These are phyloP conservation scores for Sminthopsis crassicaudata DNA, from an alignment of 2,113 vertebrate species.

Conservation along the genomic window DNA sequence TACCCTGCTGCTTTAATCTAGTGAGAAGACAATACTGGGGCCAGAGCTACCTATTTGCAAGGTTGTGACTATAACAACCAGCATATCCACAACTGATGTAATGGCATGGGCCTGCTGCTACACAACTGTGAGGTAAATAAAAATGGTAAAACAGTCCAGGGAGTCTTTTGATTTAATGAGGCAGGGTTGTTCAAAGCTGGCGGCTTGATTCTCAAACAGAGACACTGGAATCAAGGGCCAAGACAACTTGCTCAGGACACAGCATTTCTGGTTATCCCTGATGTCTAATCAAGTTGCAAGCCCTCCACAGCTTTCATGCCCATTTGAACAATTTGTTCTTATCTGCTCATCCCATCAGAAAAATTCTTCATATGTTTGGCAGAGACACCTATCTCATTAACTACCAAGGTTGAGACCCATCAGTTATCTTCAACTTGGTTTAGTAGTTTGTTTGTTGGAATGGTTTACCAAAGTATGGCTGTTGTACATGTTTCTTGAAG, in stretches of 20 bases:
- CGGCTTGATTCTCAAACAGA: neutral
- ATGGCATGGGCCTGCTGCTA: neutral
- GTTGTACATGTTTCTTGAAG: neutral
- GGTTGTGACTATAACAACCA: neutral
- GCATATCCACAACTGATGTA: neutral
- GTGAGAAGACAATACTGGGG: too few relatives aligned
- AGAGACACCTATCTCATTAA: too few relatives aligned
- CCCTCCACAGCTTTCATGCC: neutral
- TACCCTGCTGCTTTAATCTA: too few relatives aligned
- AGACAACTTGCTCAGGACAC: neutral
- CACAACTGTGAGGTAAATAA: neutral
- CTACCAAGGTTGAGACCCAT: too few relatives aligned
- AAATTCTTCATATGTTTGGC: too few relatives aligned
- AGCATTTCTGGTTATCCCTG: too few relatives aligned
- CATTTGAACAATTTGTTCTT: neutral
- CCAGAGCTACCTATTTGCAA: neutral
- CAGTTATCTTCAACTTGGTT: too few relatives aligned
- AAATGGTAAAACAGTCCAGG: too few relatives aligned
- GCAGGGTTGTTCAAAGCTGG: neutral
- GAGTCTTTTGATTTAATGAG: neutral
- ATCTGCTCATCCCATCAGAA: neutral
- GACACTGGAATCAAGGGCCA: neutral
- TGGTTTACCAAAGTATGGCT: neutral
- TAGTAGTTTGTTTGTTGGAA: neutral
- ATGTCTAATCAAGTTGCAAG: neutral